Evolutionary conservation across 2,888 invertebrate genomes (phyloP).

Genomic region (Diarsia mendica): DNA sequence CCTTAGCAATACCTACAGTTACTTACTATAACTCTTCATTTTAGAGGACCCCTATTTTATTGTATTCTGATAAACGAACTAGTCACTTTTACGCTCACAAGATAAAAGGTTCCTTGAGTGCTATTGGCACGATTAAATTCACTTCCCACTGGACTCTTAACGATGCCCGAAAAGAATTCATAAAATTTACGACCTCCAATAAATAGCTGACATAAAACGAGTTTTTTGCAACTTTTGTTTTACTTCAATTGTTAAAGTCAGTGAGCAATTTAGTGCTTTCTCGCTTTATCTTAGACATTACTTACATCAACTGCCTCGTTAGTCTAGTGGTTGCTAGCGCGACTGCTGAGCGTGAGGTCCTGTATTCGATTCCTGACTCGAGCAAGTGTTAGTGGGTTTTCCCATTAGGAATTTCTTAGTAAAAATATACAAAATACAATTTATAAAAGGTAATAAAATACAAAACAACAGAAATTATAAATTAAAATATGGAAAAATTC

Average conservation of each 20-base stretch:
- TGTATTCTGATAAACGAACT: background rate
- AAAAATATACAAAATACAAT: too few relatives aligned
- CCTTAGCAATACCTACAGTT: background rate
- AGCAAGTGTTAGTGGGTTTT: too few relatives aligned
- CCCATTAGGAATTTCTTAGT: too few relatives aligned
- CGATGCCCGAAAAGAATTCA: background rate
- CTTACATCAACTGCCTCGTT: too few relatives aligned
- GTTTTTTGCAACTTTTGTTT: background rate
- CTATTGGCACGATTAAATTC: conserved; percentile 24
- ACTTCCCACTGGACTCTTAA: background rate
- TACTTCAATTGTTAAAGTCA: background rate
- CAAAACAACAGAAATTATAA: too few relatives aligned
- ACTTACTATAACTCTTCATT: background rate
- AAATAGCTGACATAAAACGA: background rate
- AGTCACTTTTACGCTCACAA: background rate
- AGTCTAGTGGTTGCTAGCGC: too few relatives aligned
- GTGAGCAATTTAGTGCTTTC: background rate
- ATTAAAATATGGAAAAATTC: too few relatives aligned
- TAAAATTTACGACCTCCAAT: conserved; percentile 5
- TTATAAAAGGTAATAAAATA: too few relatives aligned
- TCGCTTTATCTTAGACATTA: background rate
- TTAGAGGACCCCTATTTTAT: background rate
- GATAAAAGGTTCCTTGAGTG: conserved; percentile 22
- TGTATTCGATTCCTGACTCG: too few relatives aligned
- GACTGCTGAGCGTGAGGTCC: too few relatives aligned